These are phyloP conservation scores for Microlaimidae sp. DNA, from an alignment of 2,888 invertebrate genomes.

Conservation along the genomic window DNA sequence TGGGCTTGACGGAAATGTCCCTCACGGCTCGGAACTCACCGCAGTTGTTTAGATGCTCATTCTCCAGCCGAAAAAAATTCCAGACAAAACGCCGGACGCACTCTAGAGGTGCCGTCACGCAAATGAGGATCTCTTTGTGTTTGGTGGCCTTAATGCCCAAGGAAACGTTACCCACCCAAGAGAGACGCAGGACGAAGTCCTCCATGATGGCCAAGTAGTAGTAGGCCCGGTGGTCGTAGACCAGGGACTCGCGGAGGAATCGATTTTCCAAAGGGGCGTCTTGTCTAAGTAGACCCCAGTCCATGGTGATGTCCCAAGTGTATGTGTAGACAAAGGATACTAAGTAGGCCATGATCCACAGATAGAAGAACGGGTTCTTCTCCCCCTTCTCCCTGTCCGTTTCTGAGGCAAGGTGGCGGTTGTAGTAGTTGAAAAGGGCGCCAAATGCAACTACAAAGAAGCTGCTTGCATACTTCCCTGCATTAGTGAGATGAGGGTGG, in stretches of 20 bases:
- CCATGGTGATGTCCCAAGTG: slow-evolving; percentile 96
- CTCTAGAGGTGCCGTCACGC: slow-evolving; percentile 31
- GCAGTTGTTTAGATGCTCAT: slow-evolving; percentile 97
- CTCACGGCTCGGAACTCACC: slow-evolving; percentile 89
- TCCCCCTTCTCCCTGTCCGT: too few species aligned
- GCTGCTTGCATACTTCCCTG: slow-evolving; percentile 91
- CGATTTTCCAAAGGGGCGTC: slow-evolving; percentile 68
- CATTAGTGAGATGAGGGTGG: slow-evolving; percentile 79
- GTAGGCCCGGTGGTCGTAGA: slow-evolving; percentile 43
- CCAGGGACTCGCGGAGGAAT: slow-evolving; percentile 39
- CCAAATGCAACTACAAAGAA: slow-evolving; percentile 75
- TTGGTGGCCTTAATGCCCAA: slow-evolving; percentile 38
- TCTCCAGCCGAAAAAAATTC: slow-evolving; percentile 98
- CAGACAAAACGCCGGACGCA: slow-evolving; percentile 63
- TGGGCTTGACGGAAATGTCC: slow-evolving; percentile 84
- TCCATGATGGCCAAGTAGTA: slow-evolving; percentile 92
- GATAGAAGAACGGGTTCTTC: slow-evolving; percentile 29
- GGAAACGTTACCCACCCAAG: slow-evolving; percentile 74
- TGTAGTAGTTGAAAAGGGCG: slow-evolving; percentile 27
- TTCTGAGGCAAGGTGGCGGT: background rate
- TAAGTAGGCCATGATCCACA: slow-evolving; percentile 61
- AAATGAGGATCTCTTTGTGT: slow-evolving; percentile 29
- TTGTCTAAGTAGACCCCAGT: slow-evolving; percentile 73
- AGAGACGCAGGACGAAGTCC: slow-evolving; percentile 75
- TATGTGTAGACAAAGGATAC: slow-evolving; percentile 83